A percentile compares a stretch with the other conserved stretches of the same genome.
Conservation (phyloP, 2,113 vertebrate genomes). For the Nycticorax nycticorax region DNA sequence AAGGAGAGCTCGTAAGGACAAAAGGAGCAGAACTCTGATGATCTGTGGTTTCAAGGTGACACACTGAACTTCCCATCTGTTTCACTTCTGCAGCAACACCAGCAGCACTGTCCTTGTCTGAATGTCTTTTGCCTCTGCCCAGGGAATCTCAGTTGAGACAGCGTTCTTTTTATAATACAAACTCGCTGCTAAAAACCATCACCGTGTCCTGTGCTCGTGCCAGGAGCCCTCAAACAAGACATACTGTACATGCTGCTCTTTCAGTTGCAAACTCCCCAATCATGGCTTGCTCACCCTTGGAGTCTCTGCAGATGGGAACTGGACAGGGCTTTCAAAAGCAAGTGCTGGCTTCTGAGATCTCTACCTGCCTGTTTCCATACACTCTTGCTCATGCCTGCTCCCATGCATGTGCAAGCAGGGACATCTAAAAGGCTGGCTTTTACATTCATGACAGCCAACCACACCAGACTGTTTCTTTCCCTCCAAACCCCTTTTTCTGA, state of each 20-base stretch:
- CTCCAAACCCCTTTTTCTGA: not conserved
- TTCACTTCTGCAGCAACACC: conserved; percentile 8
- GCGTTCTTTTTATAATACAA: conserved; percentile 28
- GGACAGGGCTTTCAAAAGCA: not conserved
- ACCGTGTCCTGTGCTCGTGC: not conserved
- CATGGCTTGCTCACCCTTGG: not conserved
- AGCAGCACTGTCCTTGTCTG: not conserved
- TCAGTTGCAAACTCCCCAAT: fast-evolving
- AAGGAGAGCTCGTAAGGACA: not conserved
- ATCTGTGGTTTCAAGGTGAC: conserved; percentile 53
- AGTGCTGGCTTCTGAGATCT: not conserved
- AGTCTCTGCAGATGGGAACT: not conserved
- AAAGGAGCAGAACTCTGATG: not conserved
- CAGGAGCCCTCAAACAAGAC: conserved; percentile 39
- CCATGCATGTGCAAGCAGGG: not conserved
- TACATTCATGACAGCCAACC: not conserved
- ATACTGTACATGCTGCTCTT: not conserved
- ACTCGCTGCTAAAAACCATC: not conserved
- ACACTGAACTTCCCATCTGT: conserved; percentile 54
- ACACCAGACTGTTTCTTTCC: not conserved
- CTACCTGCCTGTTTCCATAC: not conserved
- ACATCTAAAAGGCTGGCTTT: not conserved
- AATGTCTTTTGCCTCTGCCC: conserved; percentile 40
- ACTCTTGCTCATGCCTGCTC: not conserved
- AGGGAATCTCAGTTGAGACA: conserved; percentile 43